phyloP scores from a whole-genome alignment of 2,888 invertebrate genomes.

The Nymphalis c-album region DNA sequence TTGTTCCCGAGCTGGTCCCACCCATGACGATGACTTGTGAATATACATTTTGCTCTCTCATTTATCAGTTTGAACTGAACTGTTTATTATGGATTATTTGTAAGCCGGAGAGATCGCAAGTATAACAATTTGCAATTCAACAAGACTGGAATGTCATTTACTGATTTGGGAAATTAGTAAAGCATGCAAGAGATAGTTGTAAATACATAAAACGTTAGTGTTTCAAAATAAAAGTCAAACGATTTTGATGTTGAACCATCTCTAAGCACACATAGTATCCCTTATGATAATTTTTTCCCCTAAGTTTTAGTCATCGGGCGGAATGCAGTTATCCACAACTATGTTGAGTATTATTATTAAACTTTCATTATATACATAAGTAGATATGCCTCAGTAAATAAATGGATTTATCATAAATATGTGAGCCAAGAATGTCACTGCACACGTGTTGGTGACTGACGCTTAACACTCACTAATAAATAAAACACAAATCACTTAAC shows the following conservation, averaged over 20 bases:
- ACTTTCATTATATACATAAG: slow-evolving; percentile 78
- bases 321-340: slow-evolving; percentile 83
- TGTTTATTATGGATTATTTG: not conserved
- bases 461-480: slow-evolving; percentile 59
- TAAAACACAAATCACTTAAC: slow-evolving; percentile 60
- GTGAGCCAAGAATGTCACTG: slow-evolving; percentile 65
- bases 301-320: slow-evolving; percentile 81
- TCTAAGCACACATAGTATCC: slow-evolving; percentile 54
- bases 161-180: slow-evolving; percentile 72
- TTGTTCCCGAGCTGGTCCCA: slow-evolving; percentile 82
- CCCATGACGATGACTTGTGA: slow-evolving; percentile 80
- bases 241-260: slow-evolving; percentile 26
- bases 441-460: slow-evolving; percentile 53
- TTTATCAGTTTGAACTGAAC: not conserved
- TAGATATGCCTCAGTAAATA: slow-evolving; percentile 73
- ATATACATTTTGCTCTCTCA: slow-evolving; percentile 56
- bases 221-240: slow-evolving; percentile 11
- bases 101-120: slow-evolving; percentile 7
- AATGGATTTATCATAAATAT: slow-evolving; percentile 60
- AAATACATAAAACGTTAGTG: slow-evolving; percentile 38
- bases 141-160: slow-evolving; percentile 81
- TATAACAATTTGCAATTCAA: slow-evolving; percentile 63
- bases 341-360: slow-evolving; percentile 78
- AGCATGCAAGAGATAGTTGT: slow-evolving; percentile 50
- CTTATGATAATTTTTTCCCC: slow-evolving; percentile 67